Evolutionary conservation across 2,888 invertebrate genomes (phyloP).

Genomic region (Octodonta nipae): DNA sequence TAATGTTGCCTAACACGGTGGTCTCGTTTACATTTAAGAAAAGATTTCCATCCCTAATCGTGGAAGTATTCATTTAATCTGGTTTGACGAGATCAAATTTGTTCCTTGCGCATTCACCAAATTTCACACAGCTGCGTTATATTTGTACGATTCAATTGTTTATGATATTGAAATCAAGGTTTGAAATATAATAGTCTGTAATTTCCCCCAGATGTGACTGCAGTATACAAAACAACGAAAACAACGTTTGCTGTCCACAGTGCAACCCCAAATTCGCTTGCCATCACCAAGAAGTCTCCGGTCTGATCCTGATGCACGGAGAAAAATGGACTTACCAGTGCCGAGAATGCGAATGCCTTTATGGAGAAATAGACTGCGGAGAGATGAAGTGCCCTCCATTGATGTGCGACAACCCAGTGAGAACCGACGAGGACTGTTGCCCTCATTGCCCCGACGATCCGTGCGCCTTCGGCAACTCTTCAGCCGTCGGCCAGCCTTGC

Average conservation of each 20-base stretch:
- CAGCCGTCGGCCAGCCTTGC: slow-evolving; percentile 41
- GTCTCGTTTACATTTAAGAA: too few species aligned
- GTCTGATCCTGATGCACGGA: slow-evolving; percentile 64
- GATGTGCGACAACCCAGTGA: slow-evolving; percentile 48
- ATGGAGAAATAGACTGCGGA: slow-evolving; percentile 77
- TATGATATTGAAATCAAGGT: too few species aligned
- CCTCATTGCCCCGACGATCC: slow-evolving; percentile 54
- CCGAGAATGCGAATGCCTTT: slow-evolving; percentile 82
- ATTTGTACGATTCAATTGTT: too few species aligned
- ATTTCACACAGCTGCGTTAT: too few species aligned
- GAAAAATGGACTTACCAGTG: slow-evolving; percentile 85
- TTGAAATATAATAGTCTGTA: too few species aligned
- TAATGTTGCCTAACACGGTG: too few species aligned
- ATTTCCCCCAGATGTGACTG: slow-evolving; percentile 15
- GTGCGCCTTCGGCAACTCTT: slow-evolving; percentile 24
- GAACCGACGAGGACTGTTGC: slow-evolving; percentile 56
- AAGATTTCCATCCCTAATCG: too few species aligned
- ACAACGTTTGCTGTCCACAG: slow-evolving; percentile 64
- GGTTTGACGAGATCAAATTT: too few species aligned
- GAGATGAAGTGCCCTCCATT: slow-evolving; percentile 68
- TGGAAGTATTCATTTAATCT: too few species aligned
- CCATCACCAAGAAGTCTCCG: slow-evolving; percentile 57
- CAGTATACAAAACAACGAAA: slow-evolving; percentile 35
- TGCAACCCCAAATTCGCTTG: slow-evolving; percentile 63
- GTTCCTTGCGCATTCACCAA: too few species aligned